Evolutionary conservation across 2,888 invertebrate genomes (phyloP).

Genomic region (Pollenia amentaria): DNA sequence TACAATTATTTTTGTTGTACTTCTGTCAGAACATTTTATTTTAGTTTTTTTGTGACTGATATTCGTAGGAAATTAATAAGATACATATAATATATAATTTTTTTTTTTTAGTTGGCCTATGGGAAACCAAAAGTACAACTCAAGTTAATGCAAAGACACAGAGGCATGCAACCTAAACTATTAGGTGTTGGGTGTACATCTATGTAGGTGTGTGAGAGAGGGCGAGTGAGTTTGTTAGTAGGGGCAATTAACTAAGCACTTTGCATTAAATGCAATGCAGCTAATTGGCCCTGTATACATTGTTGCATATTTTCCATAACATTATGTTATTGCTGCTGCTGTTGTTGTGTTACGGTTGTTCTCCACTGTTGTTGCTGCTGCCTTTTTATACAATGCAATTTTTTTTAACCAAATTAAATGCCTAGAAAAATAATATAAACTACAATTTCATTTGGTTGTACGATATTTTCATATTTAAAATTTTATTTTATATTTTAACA

Average conservation of each 20-base stretch:
- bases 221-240: conserved; percentile 4
- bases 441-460: conserved; percentile 70
- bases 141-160: not conserved
- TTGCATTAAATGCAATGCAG: conserved; percentile 71
- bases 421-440: conserved; percentile 51
- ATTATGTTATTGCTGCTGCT: conserved; percentile 54
- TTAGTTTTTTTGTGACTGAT: conserved; percentile 12
- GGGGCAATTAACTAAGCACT: conserved; percentile 70
- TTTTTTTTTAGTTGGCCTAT: conserved; percentile 49
- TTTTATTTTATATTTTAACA: conserved; percentile 77
- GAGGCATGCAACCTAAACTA: conserved; percentile 35
- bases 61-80: conserved; percentile 42
- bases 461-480: conserved; percentile 77
- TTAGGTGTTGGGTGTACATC: conserved; percentile 13
- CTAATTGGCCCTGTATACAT: conserved; percentile 70
- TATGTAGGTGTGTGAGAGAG: not conserved
- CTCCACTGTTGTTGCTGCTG: conserved; percentile 21
- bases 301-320: conserved; percentile 67
- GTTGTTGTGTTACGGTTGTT: conserved; percentile 47
- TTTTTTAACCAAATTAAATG: conserved; percentile 73
- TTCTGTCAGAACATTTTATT: conserved; percentile 23
- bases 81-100: conserved; percentile 43
- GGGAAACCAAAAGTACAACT: conserved; percentile 56
- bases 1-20: conserved; percentile 4
- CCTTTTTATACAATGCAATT: conserved; percentile 62